Base-by-base conservation (phyloP, 2,797 vertebrate species). In the Eutrigla gurnardus region DNA sequence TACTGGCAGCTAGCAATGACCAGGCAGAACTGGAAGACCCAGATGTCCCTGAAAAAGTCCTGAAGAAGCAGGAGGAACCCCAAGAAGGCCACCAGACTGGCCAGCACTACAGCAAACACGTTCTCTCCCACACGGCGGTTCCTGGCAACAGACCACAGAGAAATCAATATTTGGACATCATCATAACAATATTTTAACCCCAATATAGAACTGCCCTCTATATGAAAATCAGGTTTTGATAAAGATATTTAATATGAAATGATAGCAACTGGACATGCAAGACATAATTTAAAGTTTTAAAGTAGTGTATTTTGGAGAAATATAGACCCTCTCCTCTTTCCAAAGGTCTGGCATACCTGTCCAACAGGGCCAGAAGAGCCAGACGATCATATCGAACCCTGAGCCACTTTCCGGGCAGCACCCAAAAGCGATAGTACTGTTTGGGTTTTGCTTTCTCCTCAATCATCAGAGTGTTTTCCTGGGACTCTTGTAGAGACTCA, bases 1-100 rank as follows among this genome's bases (percentile, higher is more conserved):
- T 97, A 97, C 83, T 97, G 97, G 92, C 96, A 97, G 92, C 96
- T 97, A 67, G 97, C 97, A 45, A 97, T 97, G 89, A 97, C 97
- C 82, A 97, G 86, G 84, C 97, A 97, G 90, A 97, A 97, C 95
- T 97, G 97, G 92, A 97, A 97, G 80, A 97, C 96, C 96, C 96
- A 97, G 89, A 97, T 97, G 94, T 97, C 97, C 58, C 94, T 94
- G 94, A 97, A 97, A 84, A 97, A 97, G 86, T 96, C 96, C 75
- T 96, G 94, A 17, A 96, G 95, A 58, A 97, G 93, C 59, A 97
- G 87, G n/a, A 96, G 89, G 86, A 97, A 97, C 37, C 97, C 97
- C 70, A 97, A 90, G 85, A 97, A 97, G 63, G 97, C 96, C 57
- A 97, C 97, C 65, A 97, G 91, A 84, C 95, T 96, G 87, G 96